phyloP scores from a whole-genome alignment of 2,113 vertebrate species.

The Podarcis cretensis region DNA sequence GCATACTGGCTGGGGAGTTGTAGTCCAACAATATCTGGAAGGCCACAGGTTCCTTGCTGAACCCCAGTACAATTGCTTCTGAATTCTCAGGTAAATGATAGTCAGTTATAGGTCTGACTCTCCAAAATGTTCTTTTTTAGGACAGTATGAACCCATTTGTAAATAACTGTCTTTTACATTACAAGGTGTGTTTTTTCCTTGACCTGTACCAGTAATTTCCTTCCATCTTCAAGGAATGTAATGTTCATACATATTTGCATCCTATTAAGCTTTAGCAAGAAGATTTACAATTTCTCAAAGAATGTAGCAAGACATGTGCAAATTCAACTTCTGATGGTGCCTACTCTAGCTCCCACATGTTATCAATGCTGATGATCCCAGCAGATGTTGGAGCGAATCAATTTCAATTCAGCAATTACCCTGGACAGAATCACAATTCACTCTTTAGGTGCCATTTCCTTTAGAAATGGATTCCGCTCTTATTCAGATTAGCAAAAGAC shows the following conservation, averaged over 20 bases:
- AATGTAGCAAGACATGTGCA: neutral
- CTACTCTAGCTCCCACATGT: neutral
- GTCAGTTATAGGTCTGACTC: neutral
- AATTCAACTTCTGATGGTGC: neutral
- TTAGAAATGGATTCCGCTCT: neutral
- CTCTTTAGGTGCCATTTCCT: constrained; percentile 5
- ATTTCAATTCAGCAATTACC: neutral
- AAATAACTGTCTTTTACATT: neutral
- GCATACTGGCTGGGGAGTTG: no score
- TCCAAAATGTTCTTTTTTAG: neutral
- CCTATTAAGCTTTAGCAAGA: neutral
- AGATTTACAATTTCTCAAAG: neutral
- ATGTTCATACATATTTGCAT: neutral
- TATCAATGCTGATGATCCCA: neutral
- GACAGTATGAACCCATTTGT: neutral
- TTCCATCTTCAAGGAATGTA: neutral
- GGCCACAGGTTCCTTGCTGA: no score
- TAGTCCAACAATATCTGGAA: no score
- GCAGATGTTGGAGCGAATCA: neutral
- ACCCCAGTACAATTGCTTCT: neutral
- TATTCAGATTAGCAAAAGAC: neutral
- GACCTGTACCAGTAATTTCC: neutral
- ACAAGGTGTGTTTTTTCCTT: neutral
- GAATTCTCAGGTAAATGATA: neutral
- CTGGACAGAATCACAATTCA: neutral